Base-by-base conservation (phyloP, 2,797 vertebrate genomes). In the Molothrus aeneus region DNA sequence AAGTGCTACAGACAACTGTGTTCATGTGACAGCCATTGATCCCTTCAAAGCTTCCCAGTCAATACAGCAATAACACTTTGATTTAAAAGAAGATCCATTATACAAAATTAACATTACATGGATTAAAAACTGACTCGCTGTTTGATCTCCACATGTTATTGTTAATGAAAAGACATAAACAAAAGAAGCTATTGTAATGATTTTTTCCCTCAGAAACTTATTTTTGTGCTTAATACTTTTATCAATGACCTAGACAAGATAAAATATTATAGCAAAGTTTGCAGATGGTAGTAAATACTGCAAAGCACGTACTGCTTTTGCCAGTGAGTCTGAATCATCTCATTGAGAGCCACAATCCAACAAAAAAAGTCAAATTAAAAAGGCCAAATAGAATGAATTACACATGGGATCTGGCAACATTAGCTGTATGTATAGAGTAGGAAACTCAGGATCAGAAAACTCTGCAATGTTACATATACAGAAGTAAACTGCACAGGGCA, bases 21-120 rank as follows among this genome's bases (percentile, higher is more conserved):
- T 59, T 92, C 75, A 70, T 51, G 6, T 66, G 87, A 59, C 54
- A 79, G 90, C 54, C 51, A 78, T 79, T 92, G 82, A 95, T 94
- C 91, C 32, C 65, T 91, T 79, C 93, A 96, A 88, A 92, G 88
- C 82, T 86, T 95, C 70, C 70, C 64, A 91, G 82, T 86, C 82
- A 88, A 91, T 92, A 71, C 19, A 56, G 63, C 42, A 83, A 34
- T 48, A 91, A 75, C n/a, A 61, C 43, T 92, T 80, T 63, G 90
- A 95, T 92, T 81, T 90, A 81, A 91, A 94, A 96, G 63, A 95
- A 57, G 28, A 86, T 92, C 63, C 43, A 79, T 83, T 72, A 72
- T 22, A 69, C 0, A 0, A 90, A 91, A 95, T 84, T 95, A 94
- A 83, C 24, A 54, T 83, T 79, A 64, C 47, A 32, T 0, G 0